Conservation (phyloP, 2,888 invertebrate species). For the Erebia aethiops region DNA sequence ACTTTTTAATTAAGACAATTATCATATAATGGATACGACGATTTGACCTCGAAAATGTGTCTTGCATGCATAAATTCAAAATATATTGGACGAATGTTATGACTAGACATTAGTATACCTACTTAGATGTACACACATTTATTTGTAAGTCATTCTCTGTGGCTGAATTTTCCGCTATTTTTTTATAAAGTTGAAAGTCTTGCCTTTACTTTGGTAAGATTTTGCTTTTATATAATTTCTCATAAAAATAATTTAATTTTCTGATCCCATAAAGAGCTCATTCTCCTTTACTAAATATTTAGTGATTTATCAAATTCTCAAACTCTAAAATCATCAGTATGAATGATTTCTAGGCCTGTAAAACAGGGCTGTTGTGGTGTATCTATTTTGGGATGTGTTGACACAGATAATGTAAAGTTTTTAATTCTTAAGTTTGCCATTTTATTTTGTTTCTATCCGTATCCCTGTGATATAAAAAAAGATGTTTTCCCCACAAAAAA, state of each 20-base stretch:
- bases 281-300: neutral
- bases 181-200: neutral
- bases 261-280: neutral
- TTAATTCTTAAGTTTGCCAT: no score
- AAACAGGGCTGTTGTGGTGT: no score
- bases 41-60: neutral
- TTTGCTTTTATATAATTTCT: no score
- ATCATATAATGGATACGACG: neutral
- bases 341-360: no score
- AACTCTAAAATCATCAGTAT: no score
- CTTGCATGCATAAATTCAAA: neutral
- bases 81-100: neutral
- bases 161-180: slow-evolving; percentile 4
- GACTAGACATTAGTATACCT: slow-evolving; percentile 1
- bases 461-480: no score
- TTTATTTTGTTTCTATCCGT: no score
- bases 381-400: no score
- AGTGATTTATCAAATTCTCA: no score
- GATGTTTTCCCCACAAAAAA: no score
- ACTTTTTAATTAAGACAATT: neutral
- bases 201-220: neutral
- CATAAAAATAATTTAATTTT: neutral
- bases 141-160: neutral
- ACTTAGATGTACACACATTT: neutral
- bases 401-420: no score